Base-by-base conservation (phyloP, 2,113 vertebrate genomes). In the Cervus canadensis region DNA sequence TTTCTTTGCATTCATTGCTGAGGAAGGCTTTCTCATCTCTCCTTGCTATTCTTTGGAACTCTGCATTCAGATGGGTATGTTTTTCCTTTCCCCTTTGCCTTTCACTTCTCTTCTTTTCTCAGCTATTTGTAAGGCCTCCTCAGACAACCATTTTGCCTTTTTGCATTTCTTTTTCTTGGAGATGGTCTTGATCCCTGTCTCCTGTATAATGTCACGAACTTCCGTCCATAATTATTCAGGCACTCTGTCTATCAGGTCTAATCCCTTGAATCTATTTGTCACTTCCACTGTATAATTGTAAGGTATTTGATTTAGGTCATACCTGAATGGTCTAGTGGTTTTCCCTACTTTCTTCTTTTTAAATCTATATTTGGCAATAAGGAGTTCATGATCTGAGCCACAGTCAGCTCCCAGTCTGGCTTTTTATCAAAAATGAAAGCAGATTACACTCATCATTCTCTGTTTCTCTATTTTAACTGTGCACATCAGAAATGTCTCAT, bases 51-150 rank as follows among this genome's bases (percentile, higher is more conserved):
- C 64, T 71, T 36, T 36, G 64, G n/a, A 21, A 6, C 17, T 71
- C 17, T 11, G n/a, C 2, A 0, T n/a, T 36, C 64, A 21, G 4
- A 36, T 21, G n/a, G 9, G 17, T 1, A 1, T 6, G 5, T 21
- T 17, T 36, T 36, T 71, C 64, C n/a, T 21, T 36, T 11, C 9
- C 36, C n/a, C n/a, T 71, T 36, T 36, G n/a, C 21, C 9, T 36
- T 36, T 21, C n/a, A 3, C 64, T 36, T 67, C 64, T 36, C 16
- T 67, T 67, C 16, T n/a, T n/a, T 67, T 67, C n/a, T 36, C 17
- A 71, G n/a, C 17, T 12, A 21, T 21, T 36, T 21, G 64, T 21
- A 71, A 71, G 36, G n/a, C 5, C 64, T 71, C n/a, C 64, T 21
- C n/a, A 36, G 17, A 10, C 17, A 71, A 5, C 64, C 9, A 11